phyloP scores from a whole-genome alignment of 2,888 invertebrate genomes.

The Ophioninae sp. region DNA sequence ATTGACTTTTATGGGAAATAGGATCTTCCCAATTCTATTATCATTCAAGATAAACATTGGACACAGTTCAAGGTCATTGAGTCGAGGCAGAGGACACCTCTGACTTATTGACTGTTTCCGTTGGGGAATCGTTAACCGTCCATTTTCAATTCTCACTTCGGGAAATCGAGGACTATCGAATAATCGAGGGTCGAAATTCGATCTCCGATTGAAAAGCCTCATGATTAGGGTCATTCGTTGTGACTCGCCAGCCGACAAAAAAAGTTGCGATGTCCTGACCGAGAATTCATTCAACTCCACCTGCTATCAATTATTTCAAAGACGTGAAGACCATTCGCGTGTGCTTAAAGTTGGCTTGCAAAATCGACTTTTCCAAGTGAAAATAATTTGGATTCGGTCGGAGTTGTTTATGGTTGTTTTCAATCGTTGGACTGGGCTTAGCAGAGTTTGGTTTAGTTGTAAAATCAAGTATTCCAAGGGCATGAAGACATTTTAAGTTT shows the following conservation, averaged over 20 bases:
- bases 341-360: not conserved
- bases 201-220: conserved; percentile 47
- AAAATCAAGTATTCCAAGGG: too few relatives aligned
- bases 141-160: conserved; percentile 51
- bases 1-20: not conserved
- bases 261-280: not conserved
- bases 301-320: not conserved
- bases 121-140: conserved; percentile 51
- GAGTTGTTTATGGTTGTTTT: too few relatives aligned
- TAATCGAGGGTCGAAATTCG: conserved; percentile 43
- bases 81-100: conserved; percentile 3
- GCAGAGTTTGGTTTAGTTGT: too few relatives aligned
- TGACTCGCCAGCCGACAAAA: not conserved
- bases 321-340: not conserved
- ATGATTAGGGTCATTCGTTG: conserved; percentile 34
- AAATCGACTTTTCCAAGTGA: too few relatives aligned
- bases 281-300: not conserved
- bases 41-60: conserved; percentile 6
- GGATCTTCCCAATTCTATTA: conserved; percentile 8
- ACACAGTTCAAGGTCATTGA: conserved; percentile 2
- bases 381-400: too few relatives aligned
- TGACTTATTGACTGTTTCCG: conserved; percentile 56
- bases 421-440: too few relatives aligned
- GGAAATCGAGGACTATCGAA: conserved; percentile 24
- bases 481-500: too few relatives aligned